phyloP scores from a whole-genome alignment of 2,888 invertebrate species.

The Coleophora flavipennella region DNA sequence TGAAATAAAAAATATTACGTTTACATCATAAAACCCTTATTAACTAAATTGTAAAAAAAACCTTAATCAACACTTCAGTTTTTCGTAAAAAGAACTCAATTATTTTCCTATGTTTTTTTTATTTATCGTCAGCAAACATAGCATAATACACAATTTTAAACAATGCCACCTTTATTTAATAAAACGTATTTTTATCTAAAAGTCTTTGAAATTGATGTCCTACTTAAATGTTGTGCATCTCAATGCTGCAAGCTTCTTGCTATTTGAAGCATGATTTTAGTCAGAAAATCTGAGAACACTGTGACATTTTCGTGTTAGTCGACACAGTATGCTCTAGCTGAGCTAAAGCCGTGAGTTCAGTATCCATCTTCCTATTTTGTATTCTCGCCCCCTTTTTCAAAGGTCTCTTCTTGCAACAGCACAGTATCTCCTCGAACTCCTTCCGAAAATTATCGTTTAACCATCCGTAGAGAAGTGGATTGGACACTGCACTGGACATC shows the following conservation, averaged over 20 bases:
- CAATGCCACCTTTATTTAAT: no score
- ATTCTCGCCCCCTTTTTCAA: slow-evolving; percentile 40
- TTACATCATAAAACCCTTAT: no score
- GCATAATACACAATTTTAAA: no score
- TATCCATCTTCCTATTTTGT: slow-evolving; percentile 58
- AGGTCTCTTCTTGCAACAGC: slow-evolving; percentile 64
- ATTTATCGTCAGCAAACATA: no score
- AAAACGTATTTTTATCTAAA: no score
- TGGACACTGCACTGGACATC: slow-evolving; percentile 93
- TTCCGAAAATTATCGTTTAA: slow-evolving; percentile 94
- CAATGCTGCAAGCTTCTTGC: slow-evolving; percentile 46
- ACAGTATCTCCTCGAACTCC: slow-evolving; percentile 87
- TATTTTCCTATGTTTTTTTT: no score
- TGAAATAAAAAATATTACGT: no score
- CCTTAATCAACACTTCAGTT: no score
- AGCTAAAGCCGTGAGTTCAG: slow-evolving; percentile 56
- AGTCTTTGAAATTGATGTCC: no score
- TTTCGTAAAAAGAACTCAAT: no score
- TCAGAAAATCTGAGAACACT: slow-evolving; percentile 72
- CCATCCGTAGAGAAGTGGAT: slow-evolving; percentile 94
- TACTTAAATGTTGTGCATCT: slow-evolving; percentile 52
- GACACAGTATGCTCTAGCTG: slow-evolving; percentile 60
- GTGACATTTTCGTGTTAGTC: slow-evolving; percentile 60
- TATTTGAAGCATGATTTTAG: slow-evolving; percentile 66
- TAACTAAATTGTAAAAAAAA: no score